A percentile compares a stretch with the other conserved stretches of the same genome.
phyloP scores from a whole-genome alignment of 1,140 invertebrate species.

The Neotoxoptera formosana region DNA sequence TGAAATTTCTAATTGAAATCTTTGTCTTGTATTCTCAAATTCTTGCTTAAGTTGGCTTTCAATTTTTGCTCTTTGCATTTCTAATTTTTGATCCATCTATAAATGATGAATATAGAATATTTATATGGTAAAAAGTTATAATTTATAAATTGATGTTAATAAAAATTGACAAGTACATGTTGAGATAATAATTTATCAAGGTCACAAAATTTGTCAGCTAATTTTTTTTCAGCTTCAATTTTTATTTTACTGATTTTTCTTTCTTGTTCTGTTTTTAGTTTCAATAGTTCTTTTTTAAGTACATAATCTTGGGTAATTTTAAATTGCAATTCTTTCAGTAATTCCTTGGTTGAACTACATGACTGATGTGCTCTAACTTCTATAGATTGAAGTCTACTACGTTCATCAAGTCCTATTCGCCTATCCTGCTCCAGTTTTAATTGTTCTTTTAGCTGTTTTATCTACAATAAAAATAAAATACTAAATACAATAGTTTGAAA shows the following conservation, averaged over 20 bases:
- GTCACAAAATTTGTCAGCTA: slow-evolving; percentile 48
- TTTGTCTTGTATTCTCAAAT: slow-evolving; percentile 61
- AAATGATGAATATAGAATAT: background rate
- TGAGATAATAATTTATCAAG: slow-evolving; percentile 52
- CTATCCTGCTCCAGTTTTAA: slow-evolving; percentile 46
- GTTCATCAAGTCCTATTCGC: slow-evolving; percentile 44
- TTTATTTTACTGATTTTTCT: slow-evolving; percentile 51
- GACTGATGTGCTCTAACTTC: slow-evolving; percentile 37
- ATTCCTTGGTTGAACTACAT: slow-evolving; percentile 24
- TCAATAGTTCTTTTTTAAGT: slow-evolving; percentile 40
- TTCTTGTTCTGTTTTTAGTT: slow-evolving; percentile 55
- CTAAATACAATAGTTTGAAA: background rate
- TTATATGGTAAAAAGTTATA: background rate
- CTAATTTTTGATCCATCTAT: slow-evolving; percentile 60
- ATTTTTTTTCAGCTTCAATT: slow-evolving; percentile 50
- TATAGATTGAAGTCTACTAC: background rate
- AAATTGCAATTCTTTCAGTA: slow-evolving; percentile 29
- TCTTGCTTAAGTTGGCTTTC: slow-evolving; percentile 61
- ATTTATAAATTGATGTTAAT: background rate
- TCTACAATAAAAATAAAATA: background rate
- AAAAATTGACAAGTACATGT: background rate
- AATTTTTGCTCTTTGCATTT: slow-evolving; percentile 60
- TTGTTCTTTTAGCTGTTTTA: slow-evolving; percentile 24
- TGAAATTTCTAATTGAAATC: slow-evolving; percentile 60
- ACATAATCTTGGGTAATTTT: slow-evolving; percentile 47